Evolutionary conservation across 2,888 invertebrate genomes (phyloP).

Genomic region (Electrophaes corylata): DNA sequence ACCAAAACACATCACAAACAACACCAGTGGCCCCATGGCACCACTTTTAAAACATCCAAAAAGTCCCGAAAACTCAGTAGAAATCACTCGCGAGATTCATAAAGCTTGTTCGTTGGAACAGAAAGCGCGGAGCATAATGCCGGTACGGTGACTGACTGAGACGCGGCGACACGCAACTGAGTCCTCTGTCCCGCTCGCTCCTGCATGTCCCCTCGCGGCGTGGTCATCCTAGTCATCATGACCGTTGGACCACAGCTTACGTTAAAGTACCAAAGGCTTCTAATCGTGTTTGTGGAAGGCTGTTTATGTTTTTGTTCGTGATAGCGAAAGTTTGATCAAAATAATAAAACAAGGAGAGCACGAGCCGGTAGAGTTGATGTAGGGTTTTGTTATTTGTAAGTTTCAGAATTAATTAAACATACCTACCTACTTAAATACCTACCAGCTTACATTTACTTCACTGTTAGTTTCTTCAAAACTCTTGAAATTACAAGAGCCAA

Average conservation of each 20-base stretch:
- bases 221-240: conserved; percentile 63
- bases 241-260: conserved; percentile 51
- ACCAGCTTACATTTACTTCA: too few species aligned
- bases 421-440: too few species aligned
- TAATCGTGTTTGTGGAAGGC: conserved; percentile 35
- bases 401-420: background rate
- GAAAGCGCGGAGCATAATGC: conserved; percentile 70
- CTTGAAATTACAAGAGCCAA: background rate
- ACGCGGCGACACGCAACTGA: conserved; percentile 57
- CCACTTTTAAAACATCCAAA: conserved; percentile 57
- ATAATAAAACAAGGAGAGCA: background rate
- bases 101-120: conserved; percentile 47
- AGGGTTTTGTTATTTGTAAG: background rate
- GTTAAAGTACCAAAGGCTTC: conserved; percentile 30
- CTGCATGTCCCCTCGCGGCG: conserved; percentile 52
- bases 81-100: conserved; percentile 71
- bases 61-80: conserved; percentile 50
- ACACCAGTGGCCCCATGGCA: conserved; percentile 69
- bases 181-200: conserved; percentile 62
- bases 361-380: background rate
- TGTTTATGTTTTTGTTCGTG: conserved; percentile 31
- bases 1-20: conserved; percentile 70
- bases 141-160: conserved; percentile 59
- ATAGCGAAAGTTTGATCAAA: conserved; percentile 23
- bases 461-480: too few species aligned